A percentile compares a stretch with the other conserved stretches of the same genome.
These are phyloP conservation scores for Cyprinella venusta DNA, from an alignment of 2,797 vertebrate genomes.

Conservation along the genomic window DNA sequence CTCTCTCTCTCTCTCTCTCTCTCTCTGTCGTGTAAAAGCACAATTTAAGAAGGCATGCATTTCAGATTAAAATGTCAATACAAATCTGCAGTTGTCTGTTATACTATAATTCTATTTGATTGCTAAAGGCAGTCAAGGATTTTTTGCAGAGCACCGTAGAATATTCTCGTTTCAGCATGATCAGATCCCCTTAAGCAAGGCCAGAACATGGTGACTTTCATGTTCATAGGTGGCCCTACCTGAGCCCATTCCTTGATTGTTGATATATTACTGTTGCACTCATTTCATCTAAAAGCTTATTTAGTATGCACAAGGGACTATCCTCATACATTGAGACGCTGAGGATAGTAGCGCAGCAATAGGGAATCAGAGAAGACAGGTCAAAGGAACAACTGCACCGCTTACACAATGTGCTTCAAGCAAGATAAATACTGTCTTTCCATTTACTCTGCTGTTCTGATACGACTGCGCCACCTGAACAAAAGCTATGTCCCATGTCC, in stretches of 20 bases:
- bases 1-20: too few relatives aligned
- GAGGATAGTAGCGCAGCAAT: neutral
- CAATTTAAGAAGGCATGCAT: neutral
- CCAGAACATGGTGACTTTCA: constrained; percentile 6
- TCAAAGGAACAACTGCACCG: constrained; percentile 3
- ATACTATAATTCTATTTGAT: constrained; percentile 9
- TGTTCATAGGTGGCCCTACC: constrained; percentile 8
- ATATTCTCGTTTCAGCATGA: neutral
- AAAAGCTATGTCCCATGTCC: constrained; percentile 7
- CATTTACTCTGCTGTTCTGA: neutral
- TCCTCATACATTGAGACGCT: neutral
- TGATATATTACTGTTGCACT: constrained; percentile 13
- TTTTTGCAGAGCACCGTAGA: neutral
- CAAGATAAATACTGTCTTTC: constrained; percentile 8
- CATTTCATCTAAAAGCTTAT: neutral
- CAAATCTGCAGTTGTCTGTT: neutral
- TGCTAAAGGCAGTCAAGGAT: neutral
- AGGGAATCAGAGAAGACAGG: constrained; percentile 16
- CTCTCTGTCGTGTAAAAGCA: neutral
- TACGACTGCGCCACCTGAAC: neutral
- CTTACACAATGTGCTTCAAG: neutral
- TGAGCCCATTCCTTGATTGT: constrained; percentile 15
- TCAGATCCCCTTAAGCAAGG: constrained; percentile 4
- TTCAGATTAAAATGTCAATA: constrained; percentile 27
- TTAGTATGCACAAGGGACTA: constrained; percentile 7